Evolutionary conservation across 2,113 vertebrate species (phyloP).

Genomic region (Caranx melampygus): DNA sequence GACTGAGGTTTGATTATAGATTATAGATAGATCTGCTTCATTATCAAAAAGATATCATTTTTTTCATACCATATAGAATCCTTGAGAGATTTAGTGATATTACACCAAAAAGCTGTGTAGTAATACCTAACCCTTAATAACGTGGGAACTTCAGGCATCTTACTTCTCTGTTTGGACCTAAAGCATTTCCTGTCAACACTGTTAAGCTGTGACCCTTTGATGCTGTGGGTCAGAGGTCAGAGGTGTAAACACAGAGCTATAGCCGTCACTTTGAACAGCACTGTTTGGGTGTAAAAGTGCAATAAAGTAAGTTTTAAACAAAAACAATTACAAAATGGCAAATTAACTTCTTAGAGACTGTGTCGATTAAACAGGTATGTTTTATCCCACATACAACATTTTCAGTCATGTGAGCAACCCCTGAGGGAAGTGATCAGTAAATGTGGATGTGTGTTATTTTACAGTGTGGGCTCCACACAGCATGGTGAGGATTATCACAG

Average conservation of each 20-base stretch:
- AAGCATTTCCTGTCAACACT: slow-evolving; percentile 48
- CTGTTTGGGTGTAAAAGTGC: not conserved
- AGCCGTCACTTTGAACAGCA: not conserved
- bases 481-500: not conserved
- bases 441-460: not conserved
- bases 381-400: not conserved
- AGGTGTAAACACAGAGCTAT: slow-evolving; percentile 7
- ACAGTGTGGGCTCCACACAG: not conserved
- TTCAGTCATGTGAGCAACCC: not conserved
- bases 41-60: no score
- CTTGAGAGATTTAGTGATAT: no score
- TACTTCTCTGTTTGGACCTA: not conserved
- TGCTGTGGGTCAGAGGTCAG: slow-evolving; percentile 42
- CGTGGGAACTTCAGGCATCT: slow-evolving; percentile 2
- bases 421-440: not conserved
- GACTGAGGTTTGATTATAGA: no score
- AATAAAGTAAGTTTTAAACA: not conserved
- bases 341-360: no score
- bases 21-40: no score
- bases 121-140: slow-evolving; percentile 1
- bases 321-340: no score
- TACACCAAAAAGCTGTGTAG: not conserved
- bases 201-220: slow-evolving; percentile 34
- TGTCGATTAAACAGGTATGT: not conserved
- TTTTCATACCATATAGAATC: no score